Evolutionary conservation across 2,797 vertebrate species (phyloP).

Genomic region (Xiphorhynchus erythropygius): DNA sequence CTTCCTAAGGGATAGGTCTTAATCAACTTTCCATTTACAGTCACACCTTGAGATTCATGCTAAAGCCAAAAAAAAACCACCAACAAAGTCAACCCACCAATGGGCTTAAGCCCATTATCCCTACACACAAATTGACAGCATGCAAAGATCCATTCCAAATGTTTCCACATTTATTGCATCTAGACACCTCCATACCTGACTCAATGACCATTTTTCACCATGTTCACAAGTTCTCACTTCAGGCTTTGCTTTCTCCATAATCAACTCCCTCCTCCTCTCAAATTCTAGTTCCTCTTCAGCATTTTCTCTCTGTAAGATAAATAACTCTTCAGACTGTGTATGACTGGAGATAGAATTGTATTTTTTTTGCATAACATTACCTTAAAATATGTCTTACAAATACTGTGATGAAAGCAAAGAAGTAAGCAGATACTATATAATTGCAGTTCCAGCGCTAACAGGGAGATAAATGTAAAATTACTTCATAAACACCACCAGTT

Average conservation of each 20-base stretch:
- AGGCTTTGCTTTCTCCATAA: slow-evolving; percentile 80
- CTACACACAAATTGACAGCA: not conserved
- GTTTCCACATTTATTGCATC: not conserved
- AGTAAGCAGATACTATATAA: not conserved
- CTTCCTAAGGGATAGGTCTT: not conserved
- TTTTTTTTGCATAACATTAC: not conserved
- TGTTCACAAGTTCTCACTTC: slow-evolving; percentile 76
- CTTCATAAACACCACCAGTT: not conserved
- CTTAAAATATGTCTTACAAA: not conserved
- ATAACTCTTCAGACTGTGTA: not conserved
- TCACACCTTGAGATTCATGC: not conserved
- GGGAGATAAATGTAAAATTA: not conserved
- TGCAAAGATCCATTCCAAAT: not conserved
- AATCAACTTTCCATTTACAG: not conserved
- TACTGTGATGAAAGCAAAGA: not conserved
- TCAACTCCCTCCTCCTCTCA: slow-evolving; percentile 82
- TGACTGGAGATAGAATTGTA: not conserved
- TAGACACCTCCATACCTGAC: slow-evolving; percentile 67
- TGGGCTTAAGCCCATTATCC: not conserved
- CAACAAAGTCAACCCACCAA: not conserved
- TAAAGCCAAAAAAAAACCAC: not conserved
- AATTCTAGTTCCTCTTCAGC: slow-evolving; percentile 80
- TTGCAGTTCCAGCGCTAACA: not conserved
- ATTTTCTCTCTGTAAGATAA: slow-evolving; percentile 70
- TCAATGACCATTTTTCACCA: slow-evolving; percentile 76